phyloP scores from a whole-genome alignment of 2,888 invertebrate genomes.

The Punctoribates punctum region DNA sequence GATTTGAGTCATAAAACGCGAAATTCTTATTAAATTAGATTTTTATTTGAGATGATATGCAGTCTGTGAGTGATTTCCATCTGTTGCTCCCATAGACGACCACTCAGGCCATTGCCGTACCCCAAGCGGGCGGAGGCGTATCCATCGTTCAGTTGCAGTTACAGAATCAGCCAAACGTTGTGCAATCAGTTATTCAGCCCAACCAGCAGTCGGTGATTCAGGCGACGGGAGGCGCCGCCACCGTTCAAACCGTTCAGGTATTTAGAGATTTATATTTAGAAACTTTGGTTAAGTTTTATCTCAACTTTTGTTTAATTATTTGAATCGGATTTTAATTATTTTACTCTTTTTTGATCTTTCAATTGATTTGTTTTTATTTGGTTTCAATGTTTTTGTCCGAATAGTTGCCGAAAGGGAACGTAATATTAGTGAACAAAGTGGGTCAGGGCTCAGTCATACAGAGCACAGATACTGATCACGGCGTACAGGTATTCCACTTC shows the following conservation, averaged over 20 bases:
- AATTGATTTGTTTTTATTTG: too few relatives aligned
- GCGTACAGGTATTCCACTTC: slow-evolving; percentile 10
- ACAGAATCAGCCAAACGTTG: slow-evolving; percentile 60
- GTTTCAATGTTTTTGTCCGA: background rate
- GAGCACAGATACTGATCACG: slow-evolving; percentile 73
- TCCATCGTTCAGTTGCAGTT: slow-evolving; percentile 72
- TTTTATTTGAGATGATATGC: too few relatives aligned
- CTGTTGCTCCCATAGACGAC: slow-evolving; percentile 29
- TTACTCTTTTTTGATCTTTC: background rate
- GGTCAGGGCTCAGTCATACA: slow-evolving; percentile 74
- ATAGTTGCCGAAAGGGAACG: slow-evolving; percentile 75
- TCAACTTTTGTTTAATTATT: background rate
- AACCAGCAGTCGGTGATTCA: slow-evolving; percentile 95
- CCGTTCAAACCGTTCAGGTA: slow-evolving; percentile 48
- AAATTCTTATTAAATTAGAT: too few relatives aligned
- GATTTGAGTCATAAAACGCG: too few relatives aligned
- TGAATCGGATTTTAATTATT: background rate
- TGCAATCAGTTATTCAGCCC: slow-evolving; percentile 67
- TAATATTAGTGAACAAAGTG: slow-evolving; percentile 82
- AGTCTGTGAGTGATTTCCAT: background rate
- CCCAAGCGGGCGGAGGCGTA: slow-evolving; percentile 50
- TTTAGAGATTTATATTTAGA: background rate
- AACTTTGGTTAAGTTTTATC: background rate
- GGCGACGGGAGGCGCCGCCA: slow-evolving; percentile 69
- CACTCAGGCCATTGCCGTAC: slow-evolving; percentile 49